A percentile compares a stretch with the other conserved stretches of the same genome.
Evolutionary conservation across 53 echinoderm and acorn worm genomes (phyloP).

Genomic region (Arbacia lixula): DNA sequence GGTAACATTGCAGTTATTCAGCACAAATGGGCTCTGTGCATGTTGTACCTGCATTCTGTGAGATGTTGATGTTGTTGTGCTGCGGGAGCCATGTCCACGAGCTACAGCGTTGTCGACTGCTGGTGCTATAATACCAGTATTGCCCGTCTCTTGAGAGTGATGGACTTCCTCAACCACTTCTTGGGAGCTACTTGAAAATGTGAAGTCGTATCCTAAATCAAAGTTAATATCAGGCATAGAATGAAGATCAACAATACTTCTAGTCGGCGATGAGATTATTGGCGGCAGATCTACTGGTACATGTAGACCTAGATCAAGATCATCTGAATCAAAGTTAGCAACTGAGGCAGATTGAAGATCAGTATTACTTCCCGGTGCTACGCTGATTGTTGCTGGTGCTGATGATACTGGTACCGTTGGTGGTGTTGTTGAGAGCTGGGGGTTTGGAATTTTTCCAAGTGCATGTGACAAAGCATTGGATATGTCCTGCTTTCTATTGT

Average conservation of each 20-base stretch:
- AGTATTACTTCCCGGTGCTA: not conserved
- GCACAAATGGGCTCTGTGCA: not conserved
- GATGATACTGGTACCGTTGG: not conserved
- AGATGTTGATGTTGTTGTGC: not conserved
- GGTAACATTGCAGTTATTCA: constrained; percentile 16
- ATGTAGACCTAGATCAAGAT: not conserved
- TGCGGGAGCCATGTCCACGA: not conserved
- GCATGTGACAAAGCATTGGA: not conserved
- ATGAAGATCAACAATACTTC: not conserved
- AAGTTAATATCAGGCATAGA: not conserved
- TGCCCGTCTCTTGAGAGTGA: not conserved
- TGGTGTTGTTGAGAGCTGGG: not conserved
- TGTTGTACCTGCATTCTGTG: constrained; percentile 8
- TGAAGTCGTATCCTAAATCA: not conserved
- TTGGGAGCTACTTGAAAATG: not conserved
- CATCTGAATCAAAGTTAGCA: not conserved
- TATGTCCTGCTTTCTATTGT: constrained; percentile 9
- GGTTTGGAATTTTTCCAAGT: not conserved
- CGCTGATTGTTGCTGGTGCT: not conserved
- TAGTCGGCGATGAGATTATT: not conserved
- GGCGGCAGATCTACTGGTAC: not conserved
- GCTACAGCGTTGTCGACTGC: not conserved
- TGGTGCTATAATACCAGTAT: not conserved
- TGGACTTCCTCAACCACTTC: not conserved
- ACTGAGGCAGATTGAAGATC: not conserved